These are phyloP conservation scores for Gryllus bimaculatus DNA, from an alignment of 1,140 invertebrate species.

Conservation along the genomic window DNA sequence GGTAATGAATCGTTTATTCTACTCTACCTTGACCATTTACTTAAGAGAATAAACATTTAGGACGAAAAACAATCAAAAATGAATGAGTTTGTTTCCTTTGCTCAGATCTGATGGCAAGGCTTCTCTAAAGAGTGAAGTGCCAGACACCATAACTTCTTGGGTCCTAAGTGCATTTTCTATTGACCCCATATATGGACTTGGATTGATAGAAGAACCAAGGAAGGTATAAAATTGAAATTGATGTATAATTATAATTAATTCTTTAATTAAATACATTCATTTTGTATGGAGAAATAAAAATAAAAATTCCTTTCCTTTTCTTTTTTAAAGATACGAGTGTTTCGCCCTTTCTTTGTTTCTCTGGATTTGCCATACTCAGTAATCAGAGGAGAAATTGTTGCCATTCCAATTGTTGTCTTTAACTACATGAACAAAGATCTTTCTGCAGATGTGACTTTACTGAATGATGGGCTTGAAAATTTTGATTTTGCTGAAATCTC, in stretches of 20 bases:
- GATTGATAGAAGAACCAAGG: constrained; percentile 58
- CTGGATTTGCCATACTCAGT: constrained; percentile 83
- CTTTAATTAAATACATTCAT: background rate
- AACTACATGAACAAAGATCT: constrained; percentile 80
- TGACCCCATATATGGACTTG: constrained; percentile 72
- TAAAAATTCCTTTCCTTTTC: background rate
- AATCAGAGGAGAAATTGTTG: constrained; percentile 81
- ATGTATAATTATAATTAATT: background rate
- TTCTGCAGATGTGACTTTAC: constrained; percentile 69
- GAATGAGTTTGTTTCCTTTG: constrained; percentile 11
- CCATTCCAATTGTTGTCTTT: constrained; percentile 82
- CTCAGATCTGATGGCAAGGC: constrained; percentile 16
- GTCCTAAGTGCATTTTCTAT: constrained; percentile 86
- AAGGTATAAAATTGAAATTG: constrained; percentile 41
- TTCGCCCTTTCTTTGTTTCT: constrained; percentile 79
- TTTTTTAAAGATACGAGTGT: constrained; percentile 59
- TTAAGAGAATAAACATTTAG: background rate
- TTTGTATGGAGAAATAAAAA: background rate
- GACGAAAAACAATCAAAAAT: constrained; percentile 6
- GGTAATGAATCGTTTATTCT: too few relatives aligned
- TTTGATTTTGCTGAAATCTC: constrained; percentile 74
- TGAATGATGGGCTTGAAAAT: constrained; percentile 62
- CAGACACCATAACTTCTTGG: constrained; percentile 89
- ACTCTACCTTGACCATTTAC: background rate
- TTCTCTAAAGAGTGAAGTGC: constrained; percentile 45